Evolutionary conservation across 2,113 vertebrate species (phyloP), one percentile per base, ranked within the genome.

Genomic region (Coturnix japonica): DNA sequence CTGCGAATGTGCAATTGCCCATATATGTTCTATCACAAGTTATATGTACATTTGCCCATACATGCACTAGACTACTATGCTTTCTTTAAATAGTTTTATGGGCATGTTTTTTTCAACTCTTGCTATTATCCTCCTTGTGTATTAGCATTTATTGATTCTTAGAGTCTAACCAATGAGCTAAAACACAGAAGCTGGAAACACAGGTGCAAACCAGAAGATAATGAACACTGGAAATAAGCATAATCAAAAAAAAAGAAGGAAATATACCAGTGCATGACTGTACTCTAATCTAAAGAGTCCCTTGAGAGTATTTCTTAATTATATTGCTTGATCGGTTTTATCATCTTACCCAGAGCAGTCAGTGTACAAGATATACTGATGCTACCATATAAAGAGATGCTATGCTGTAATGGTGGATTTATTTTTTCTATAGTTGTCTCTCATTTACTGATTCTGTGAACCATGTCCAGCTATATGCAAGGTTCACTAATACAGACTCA

Each of bases 261-360:
- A 35, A 87, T 89, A 84, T 96, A 89, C 94, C 96, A 96, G 88
- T 97, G 96, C 96, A 96, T 95, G 96, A 84, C 95, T 96, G 94
- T 85, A 81, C 96, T 96, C 95, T 46, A 92, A 89, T 97, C 96
- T 53, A 41, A 94, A 89, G 21, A 13, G 53, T 91, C 76, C 81
- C 74, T 88, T 6, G 59, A 93, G 86, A 87, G 72, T 95, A 95
- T 92, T 83, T 95, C 94, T 91, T 95, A 95, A 93, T 96, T 95
- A 91, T 88, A 54, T 47, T 90, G 89, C 46, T 60, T 85, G 85
- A 94, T 95, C 93, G 77, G 57, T 90, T 94, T 85, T 96, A 85
- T 86, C 78, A 72, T 56, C 74, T 91, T 60, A 63, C 44, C 60
- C 94, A 85, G 88, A 73, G 69, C 63, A 94, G 87, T 67, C 94